phyloP scores from a whole-genome alignment of 2,888 invertebrate genomes.

The Monopis laevigella region DNA sequence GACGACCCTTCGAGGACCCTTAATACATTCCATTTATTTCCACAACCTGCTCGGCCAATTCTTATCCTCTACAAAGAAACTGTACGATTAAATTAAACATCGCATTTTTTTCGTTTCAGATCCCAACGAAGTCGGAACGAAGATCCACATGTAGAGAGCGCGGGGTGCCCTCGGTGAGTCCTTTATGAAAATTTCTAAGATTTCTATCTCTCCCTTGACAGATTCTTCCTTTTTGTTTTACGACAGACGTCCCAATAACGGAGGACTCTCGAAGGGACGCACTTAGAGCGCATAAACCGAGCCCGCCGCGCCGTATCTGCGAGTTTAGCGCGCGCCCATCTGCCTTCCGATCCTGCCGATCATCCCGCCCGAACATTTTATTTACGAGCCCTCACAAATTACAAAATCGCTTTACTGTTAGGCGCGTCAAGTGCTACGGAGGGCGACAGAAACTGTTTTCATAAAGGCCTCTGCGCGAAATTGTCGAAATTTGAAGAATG shows the following conservation, averaged over 20 bases:
- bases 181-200: conserved; percentile 12
- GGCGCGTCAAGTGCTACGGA: conserved; percentile 30
- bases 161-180: conserved; percentile 8
- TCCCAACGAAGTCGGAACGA: conserved; percentile 3
- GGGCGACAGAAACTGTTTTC: conserved; percentile 29
- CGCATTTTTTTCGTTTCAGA: conserved; percentile 10
- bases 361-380: conserved; percentile 42
- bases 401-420: conserved; percentile 39
- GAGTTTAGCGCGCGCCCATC: conserved; percentile 34
- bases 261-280: conserved; percentile 37
- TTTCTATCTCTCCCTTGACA: conserved; percentile 10
- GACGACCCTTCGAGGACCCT: conserved; percentile 11
- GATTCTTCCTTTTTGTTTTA: conserved; percentile 40
- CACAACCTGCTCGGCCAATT: conserved; percentile 10
- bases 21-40: conserved; percentile 11
- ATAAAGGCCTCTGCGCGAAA: conserved; percentile 29
- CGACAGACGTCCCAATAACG: conserved; percentile 24
- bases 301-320: background rate
- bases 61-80: conserved; percentile 7
- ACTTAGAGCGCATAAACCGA: conserved; percentile 44
- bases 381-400: conserved; percentile 41
- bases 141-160: conserved; percentile 10
- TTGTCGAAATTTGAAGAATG: conserved; percentile 23
- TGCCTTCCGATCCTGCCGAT: conserved; percentile 33
- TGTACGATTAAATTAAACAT: conserved; percentile 10